Base-by-base conservation (phyloP, 2,888 invertebrate genomes). In the Ichneumoninae sp. region DNA sequence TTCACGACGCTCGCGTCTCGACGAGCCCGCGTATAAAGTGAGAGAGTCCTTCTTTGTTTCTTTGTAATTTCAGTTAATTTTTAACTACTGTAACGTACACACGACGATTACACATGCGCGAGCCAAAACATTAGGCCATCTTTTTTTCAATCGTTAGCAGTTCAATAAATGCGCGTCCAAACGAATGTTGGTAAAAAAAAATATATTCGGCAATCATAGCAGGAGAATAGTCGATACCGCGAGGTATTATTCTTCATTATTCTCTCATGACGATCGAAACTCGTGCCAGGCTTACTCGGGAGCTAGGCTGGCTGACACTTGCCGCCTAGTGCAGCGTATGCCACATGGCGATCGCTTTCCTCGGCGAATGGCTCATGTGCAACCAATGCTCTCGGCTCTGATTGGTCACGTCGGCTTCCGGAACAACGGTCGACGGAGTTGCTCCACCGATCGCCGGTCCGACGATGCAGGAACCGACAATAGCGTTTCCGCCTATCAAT, bases 281-380 rank as follows among this genome's bases (percentile, higher is more conserved):
- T 10, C 8, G 10, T 40, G 40, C 16, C 44, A 3, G 2, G 13
- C 13, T 13, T 44, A 13, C 3, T 3, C 44, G 16, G 16, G 44
- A 16, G 16, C 0, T 3, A 40, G 2, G 10, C 16, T 47, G 44
- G 44, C 16, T 54, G 1, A 8, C 13, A 50, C 77, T 66, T 26
- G 3, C 16, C 44, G 44, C 30, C 87, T 90, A 93, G 83, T 92
- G 92, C 69, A 98, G 95, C 86, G 96, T 96, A 94, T 98, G 98
- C 98, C 98, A 98, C 96, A 97, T 97, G 88, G 98, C 97, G 88
- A 97, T 96, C 26, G 98, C 96, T 93, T 98, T 98, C 89, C 98
- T 95, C 66, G 97, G 97, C 94, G 97, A 97, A 91, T 97, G 96
- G 74, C 96, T 96, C 97, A 98, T 98, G 91, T 98, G 97, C 87